Evolutionary conservation across 2,113 vertebrate species (phyloP).

Genomic region (pig (Sus scrofa)): T2T-Sscrofa CM000817.6:67938501-67939000

Average conservation of each 20-base stretch:
- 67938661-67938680: background rate
- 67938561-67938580: accelerated
- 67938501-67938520: background rate
- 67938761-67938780: background rate
- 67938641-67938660: too few relatives aligned
- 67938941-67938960: too few relatives aligned
- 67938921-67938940: too few relatives aligned
- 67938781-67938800: background rate
- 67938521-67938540: background rate
- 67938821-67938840: background rate
- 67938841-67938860: background rate
- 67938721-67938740: background rate
- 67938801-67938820: background rate
- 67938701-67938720: background rate
- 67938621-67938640: background rate
- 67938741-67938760: background rate
- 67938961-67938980: too few relatives aligned
- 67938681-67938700: background rate
- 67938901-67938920: too few relatives aligned
- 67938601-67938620: background rate
- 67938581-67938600: background rate
- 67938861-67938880: too few relatives aligned
- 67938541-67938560: background rate
- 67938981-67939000: too few relatives aligned
- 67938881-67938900: too few relatives aligned